Conservation (phyloP, 2,113 vertebrate genomes). For the Stercorarius parasiticus region DNA sequence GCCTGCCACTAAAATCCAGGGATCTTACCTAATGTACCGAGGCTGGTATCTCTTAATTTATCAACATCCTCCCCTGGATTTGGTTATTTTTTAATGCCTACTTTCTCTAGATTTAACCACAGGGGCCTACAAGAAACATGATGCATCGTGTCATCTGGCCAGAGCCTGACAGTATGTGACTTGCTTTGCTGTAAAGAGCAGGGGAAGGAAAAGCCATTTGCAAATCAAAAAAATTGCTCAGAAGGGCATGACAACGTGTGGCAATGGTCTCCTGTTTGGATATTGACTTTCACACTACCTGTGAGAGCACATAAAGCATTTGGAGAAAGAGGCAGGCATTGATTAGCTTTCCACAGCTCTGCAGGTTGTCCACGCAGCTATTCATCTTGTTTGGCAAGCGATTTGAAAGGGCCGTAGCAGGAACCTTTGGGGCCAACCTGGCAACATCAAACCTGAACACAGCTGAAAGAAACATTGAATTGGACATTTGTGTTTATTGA, state of each 20-base stretch:
- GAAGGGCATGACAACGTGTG: neutral
- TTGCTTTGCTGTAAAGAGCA: neutral
- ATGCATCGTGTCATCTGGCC: neutral
- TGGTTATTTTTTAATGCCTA: neutral
- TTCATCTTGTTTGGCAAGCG: slow-evolving; percentile 4
- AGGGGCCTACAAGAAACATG: neutral
- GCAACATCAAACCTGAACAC: neutral
- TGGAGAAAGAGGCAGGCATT: slow-evolving; percentile 5
- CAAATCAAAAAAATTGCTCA: slow-evolving; percentile 4
- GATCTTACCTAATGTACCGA: neutral
- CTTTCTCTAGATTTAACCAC: neutral
- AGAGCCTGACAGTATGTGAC: neutral
- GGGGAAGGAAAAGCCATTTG: neutral
- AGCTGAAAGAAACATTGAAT: neutral
- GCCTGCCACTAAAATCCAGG: neutral
- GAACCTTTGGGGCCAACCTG: neutral
- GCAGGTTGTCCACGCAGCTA: neutral
- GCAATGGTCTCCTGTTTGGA: neutral
- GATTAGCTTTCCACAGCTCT: slow-evolving; percentile 30
- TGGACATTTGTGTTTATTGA: neutral
- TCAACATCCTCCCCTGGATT: neutral
- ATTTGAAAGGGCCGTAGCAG: neutral
- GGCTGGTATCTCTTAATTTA: neutral
- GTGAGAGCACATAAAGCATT: slow-evolving; percentile 1
- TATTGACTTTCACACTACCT: slow-evolving; percentile 15